Evolutionary conservation across 2,888 invertebrate genomes (phyloP).

Genomic region (Molorchus minor): DNA sequence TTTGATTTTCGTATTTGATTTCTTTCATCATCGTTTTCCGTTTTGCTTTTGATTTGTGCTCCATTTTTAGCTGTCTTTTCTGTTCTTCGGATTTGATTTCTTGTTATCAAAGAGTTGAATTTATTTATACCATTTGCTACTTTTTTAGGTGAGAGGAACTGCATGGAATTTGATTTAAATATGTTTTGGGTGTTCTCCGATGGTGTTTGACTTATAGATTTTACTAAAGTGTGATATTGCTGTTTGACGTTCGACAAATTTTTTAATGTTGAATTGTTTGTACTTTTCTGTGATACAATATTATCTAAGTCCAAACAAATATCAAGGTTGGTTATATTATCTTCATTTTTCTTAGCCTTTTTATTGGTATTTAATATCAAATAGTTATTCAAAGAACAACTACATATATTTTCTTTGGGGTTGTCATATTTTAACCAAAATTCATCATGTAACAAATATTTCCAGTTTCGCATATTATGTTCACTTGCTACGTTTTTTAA

Average conservation of each 20-base stretch:
- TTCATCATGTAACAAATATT: slow-evolving; percentile 38
- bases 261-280: slow-evolving; percentile 45
- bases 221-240: slow-evolving; percentile 46
- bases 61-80: slow-evolving; percentile 26
- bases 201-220: slow-evolving; percentile 48
- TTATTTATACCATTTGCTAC: slow-evolving; percentile 58
- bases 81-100: slow-evolving; percentile 37
- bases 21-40: slow-evolving; percentile 14
- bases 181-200: slow-evolving; percentile 45
- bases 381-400: slow-evolving; percentile 34
- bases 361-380: slow-evolving; percentile 12
- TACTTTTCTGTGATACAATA: slow-evolving; percentile 43
- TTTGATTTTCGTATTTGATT: slow-evolving; percentile 39
- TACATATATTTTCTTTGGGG: slow-evolving; percentile 35
- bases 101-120: slow-evolving; percentile 46
- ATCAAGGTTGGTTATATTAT: slow-evolving; percentile 27
- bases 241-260: slow-evolving; percentile 41
- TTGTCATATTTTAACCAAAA: slow-evolving; percentile 14
- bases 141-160: slow-evolving; percentile 62
- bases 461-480: slow-evolving; percentile 44
- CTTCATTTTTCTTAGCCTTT: slow-evolving; percentile 22
- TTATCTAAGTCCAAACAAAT: slow-evolving; percentile 22
- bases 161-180: slow-evolving; percentile 50
- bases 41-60: slow-evolving; percentile 20
- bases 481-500: slow-evolving; percentile 51